These are phyloP conservation scores for Ceratitis capitata DNA, from an alignment of 1,140 invertebrate species.

Conservation along the genomic window DNA sequence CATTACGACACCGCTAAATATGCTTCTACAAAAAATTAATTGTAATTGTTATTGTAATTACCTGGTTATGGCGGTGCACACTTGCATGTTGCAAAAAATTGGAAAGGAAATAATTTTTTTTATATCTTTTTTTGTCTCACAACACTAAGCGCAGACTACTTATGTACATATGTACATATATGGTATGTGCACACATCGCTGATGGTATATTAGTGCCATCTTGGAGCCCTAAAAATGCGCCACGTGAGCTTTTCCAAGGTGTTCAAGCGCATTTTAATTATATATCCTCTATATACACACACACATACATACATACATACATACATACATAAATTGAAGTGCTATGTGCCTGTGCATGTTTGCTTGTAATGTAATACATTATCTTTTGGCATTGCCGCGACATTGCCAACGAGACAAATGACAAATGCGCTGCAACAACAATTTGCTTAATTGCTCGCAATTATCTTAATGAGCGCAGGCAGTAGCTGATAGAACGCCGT, in stretches of 20 bases:
- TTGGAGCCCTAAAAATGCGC: neutral
- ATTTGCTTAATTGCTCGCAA: slow-evolving; percentile 36
- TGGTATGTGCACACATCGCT: neutral
- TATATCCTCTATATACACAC: neutral
- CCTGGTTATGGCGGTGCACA: slow-evolving; percentile 8
- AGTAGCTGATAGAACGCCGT: neutral
- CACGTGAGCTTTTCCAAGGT: too few relatives aligned
- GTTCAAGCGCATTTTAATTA: neutral
- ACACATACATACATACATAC: too few relatives aligned
- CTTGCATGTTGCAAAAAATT: slow-evolving; percentile 3
- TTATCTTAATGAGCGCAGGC: slow-evolving; percentile 36
- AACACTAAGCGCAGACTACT: too few relatives aligned
- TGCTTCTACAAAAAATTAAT: neutral
- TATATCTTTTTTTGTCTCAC: neutral
- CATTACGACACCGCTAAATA: neutral
- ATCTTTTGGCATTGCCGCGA: neutral
- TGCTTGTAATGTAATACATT: slow-evolving; percentile 10
- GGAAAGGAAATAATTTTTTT: neutral
- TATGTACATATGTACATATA: neutral
- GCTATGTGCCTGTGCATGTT: neutral
- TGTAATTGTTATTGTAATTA: slow-evolving; percentile 38
- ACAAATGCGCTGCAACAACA: slow-evolving; percentile 26
- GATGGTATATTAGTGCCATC: neutral
- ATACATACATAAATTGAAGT: too few relatives aligned
- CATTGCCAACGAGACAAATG: slow-evolving; percentile 13